phyloP scores from a whole-genome alignment of 1,140 invertebrate species.

The Colletes gigas region DNA sequence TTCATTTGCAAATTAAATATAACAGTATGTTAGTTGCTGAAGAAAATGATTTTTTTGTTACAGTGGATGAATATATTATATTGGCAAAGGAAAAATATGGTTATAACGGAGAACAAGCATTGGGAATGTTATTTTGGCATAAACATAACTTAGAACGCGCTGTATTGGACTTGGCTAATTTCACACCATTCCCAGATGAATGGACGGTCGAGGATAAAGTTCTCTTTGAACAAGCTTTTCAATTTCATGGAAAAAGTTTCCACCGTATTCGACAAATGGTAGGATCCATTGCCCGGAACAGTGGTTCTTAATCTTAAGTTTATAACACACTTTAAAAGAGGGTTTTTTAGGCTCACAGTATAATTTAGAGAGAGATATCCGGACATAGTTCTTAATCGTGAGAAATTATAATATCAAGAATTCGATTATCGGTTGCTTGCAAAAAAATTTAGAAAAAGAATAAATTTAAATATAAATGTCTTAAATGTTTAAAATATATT shows the following conservation, averaged over 20 bases:
- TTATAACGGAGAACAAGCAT: slow-evolving; percentile 97
- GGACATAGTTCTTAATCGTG: too few species aligned
- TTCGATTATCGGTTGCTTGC: too few species aligned
- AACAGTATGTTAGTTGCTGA: slow-evolving; percentile 22
- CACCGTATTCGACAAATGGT: slow-evolving; percentile 98
- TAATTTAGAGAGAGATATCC: too few species aligned
- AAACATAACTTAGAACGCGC: slow-evolving; percentile 97
- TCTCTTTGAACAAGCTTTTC: slow-evolving; percentile 98
- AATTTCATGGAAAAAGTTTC: slow-evolving; percentile 99
- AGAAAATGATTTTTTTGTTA: slow-evolving; percentile 69
- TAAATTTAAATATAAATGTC: too few species aligned
- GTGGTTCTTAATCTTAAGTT: too few species aligned
- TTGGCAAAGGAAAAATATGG: slow-evolving; percentile 99
- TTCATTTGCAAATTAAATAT: slow-evolving; percentile 34
- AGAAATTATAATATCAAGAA: too few species aligned
- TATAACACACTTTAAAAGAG: too few species aligned
- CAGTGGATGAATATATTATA: slow-evolving; percentile 97
- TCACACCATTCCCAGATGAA: slow-evolving; percentile 98
- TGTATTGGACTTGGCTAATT: slow-evolving; percentile 96
- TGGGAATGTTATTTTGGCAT: slow-evolving; percentile 99
- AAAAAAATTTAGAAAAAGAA: too few species aligned
- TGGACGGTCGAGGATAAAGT: slow-evolving; percentile 99
- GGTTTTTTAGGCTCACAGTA: too few species aligned
- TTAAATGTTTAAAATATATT: too few species aligned
- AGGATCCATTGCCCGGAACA: slow-evolving; percentile 65